Evolutionary conservation across 1,140 invertebrate species (phyloP), one percentile per base, ranked within the genome.

Genomic region (Phymorhynchus buccinoides): DNA sequence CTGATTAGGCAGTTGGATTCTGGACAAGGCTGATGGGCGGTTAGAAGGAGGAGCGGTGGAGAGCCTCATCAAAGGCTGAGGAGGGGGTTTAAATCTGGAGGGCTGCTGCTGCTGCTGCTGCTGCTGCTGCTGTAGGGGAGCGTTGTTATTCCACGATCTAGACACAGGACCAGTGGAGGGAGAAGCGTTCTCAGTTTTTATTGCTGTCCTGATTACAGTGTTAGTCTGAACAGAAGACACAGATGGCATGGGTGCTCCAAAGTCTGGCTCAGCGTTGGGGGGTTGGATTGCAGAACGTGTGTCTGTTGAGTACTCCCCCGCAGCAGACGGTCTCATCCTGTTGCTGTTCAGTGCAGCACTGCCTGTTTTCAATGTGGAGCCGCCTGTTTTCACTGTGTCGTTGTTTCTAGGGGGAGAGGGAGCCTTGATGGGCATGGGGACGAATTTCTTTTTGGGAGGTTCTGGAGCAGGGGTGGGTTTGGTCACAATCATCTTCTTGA

Each of bases 11-110:
- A 52, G 6, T 18, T 83, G 81, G 3, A 83, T 83, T 42, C 81
- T 22, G 7, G 62, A 66, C 3, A 68, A 71, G 41, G 62, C 81
- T 71, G 81, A 83, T n/a, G 56, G 62, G 14, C 39, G 56, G n/a
- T 44, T 62, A 6, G 32, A 4, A 18, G 62, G 48, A 16, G 73
- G 3, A 27, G 37, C 3, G 62, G 62, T n/a, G n/a, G n/a, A n/a
- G 56, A 14, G 18, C n/a, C 14, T 27, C 4, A 27, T 62, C 56
- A 62, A 0, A 62, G 12, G 22, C 56, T 62, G 56, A 62, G 73
- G 73, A 1, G 37, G 35, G 73, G 73, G 18, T 22, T 27, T 39
- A 41, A 75, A 6, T 22, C 73, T 75, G 32, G 71, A 9, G 7
- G 68, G 37, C 73, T 75, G 73, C 73, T 75, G 39, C n/a, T n/a